Conservation (phyloP, 2,888 invertebrate species). For the Drosophila crucigera region DNA sequence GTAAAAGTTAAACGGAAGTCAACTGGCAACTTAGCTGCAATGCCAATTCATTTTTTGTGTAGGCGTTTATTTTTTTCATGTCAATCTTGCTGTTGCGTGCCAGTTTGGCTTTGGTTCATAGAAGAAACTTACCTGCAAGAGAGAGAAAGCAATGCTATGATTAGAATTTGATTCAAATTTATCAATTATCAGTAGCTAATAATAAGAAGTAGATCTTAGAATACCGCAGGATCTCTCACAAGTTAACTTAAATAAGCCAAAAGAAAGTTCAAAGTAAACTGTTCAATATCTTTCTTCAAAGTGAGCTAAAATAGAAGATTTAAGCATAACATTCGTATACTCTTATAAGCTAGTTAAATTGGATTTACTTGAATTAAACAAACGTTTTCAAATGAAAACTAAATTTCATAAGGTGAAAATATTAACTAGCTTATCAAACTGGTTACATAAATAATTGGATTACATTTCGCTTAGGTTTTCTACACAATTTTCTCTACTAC, state of each 20-base stretch:
- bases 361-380: neutral
- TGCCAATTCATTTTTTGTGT: slow-evolving; percentile 11
- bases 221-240: neutral
- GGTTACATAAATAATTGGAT: slow-evolving; percentile 9
- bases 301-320: neutral
- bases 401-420: neutral
- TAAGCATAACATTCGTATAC: neutral
- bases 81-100: neutral
- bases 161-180: neutral
- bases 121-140: slow-evolving; percentile 41
- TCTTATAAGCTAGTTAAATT: neutral
- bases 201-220: too few relatives aligned
- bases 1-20: slow-evolving; percentile 23
- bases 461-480: neutral
- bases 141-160: neutral
- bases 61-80: neutral
- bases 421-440: slow-evolving; percentile 11
- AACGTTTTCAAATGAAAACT: neutral
- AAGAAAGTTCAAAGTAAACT: neutral
- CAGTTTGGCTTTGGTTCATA: neutral
- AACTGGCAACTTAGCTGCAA: slow-evolving; percentile 50
- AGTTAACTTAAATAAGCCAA: neutral
- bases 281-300: neutral
- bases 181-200: neutral
- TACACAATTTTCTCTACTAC: neutral